Evolutionary conservation across 2,797 vertebrate species (phyloP), one percentile per base, ranked within the genome.

Genomic region (Limnodromus scolopaceus): DNA sequence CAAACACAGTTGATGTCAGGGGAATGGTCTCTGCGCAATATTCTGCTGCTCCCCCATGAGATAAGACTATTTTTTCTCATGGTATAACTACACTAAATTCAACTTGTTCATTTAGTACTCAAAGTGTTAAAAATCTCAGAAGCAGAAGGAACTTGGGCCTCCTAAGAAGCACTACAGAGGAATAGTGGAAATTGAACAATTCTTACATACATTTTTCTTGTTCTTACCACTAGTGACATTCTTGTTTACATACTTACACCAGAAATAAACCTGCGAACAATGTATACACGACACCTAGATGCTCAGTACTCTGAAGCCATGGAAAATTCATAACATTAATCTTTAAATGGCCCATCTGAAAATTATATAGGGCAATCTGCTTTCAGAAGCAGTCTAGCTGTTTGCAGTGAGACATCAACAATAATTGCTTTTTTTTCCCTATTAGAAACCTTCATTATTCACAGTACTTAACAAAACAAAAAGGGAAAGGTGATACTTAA

Each of bases 1-100:
- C 98, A 98, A 98, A 98, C 97, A 98, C 96, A 94, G 98, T 98
- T 96, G 92, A 98, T 98, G 98, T 98, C 97, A 98, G 97, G 98
- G 97, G 98, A 97, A 95, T 96, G 97, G 97, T 96, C 97, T 87
- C 97, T 97, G 95, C 97, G 96, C 97, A 97, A 98, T 97, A 97
- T 97, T 98, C 97, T 97, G 96, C 97, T 94, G 96, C 92, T 94
- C 70, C 97, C 98, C 98, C 98, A 96, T 97, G 98, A 98, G 98
- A 98, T 98, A 97, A 94, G 96, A 87, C 96, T 97, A 97, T 98
- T 98, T 98, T 98, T 97, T 98, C 97, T 98, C 97, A 98, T 97
- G 49, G 94, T 97, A 97, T 98, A 98, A 96, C 87, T 79, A 96
- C 98, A 97, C 97, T 97, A 98, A 98, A 98, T 98, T 98, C 92